Percentiles rank a stretch among this genome's conserved stretches.
Conservation (phyloP, 2,888 invertebrate species). For the Pinctada fucata region DNA sequence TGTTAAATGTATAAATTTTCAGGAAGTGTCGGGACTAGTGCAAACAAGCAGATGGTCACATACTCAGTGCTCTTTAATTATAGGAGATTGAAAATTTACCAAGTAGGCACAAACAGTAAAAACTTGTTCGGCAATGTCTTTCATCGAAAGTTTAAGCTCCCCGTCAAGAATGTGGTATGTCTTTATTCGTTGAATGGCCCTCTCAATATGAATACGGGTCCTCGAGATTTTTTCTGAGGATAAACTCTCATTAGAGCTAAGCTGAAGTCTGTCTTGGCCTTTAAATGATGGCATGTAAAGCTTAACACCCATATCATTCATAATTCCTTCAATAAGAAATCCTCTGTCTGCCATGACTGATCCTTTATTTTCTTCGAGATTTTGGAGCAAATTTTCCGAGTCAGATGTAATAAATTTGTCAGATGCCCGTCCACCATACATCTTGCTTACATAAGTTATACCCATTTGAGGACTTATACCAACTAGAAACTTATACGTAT, state of each 20-base stretch:
- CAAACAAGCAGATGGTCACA: not conserved
- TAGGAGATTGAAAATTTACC: slow-evolving; percentile 8
- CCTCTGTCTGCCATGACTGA: slow-evolving; percentile 41
- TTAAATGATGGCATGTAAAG: slow-evolving; percentile 39
- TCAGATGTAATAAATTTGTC: slow-evolving; percentile 37
- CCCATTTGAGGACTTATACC: slow-evolving; percentile 39
- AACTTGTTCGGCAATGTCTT: slow-evolving; percentile 36
- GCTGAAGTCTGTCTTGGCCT: slow-evolving; percentile 30
- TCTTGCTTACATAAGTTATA: slow-evolving; percentile 36
- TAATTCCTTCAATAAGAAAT: slow-evolving; percentile 22
- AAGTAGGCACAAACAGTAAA: slow-evolving; percentile 31
- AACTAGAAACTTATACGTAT: slow-evolving; percentile 36
- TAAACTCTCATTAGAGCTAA: slow-evolving; percentile 12
- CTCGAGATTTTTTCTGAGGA: slow-evolving; percentile 34
- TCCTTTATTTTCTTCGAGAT: slow-evolving; percentile 23
- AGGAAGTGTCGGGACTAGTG: no score
- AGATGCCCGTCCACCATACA: slow-evolving; percentile 39
- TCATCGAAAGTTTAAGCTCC: slow-evolving; percentile 29
- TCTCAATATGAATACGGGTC: slow-evolving; percentile 32
- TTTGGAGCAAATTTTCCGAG: slow-evolving; percentile 15
- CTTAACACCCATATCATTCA: slow-evolving; percentile 35
- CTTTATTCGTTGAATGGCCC: slow-evolving; percentile 33
- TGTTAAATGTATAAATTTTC: no score
- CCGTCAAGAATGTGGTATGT: slow-evolving; percentile 31
- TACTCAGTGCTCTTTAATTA: slow-evolving; percentile 5